phyloP scores from a whole-genome alignment of 37 sponge, comb jelly and placozoan species.

The Crambe crambe region DNA sequence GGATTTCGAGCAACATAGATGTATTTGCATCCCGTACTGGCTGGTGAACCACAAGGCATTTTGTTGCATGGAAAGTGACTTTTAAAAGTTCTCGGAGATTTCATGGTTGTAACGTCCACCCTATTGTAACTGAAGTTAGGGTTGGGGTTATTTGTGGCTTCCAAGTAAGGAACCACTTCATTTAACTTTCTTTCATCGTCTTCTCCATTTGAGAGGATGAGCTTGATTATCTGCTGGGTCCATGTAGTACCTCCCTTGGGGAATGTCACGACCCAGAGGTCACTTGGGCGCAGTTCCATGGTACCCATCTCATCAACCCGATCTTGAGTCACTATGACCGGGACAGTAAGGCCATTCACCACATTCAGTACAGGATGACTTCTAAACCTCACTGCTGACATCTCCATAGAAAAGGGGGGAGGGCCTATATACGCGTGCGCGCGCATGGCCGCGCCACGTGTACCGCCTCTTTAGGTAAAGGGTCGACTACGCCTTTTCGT shows the following conservation, averaged over 20 bases:
- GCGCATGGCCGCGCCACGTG: too few relatives aligned
- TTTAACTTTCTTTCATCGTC: background rate
- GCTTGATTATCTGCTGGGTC: conserved; percentile 34
- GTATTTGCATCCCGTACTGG: conserved; percentile 55
- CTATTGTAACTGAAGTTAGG: background rate
- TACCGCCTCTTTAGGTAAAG: too few relatives aligned
- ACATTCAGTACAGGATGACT: too few relatives aligned
- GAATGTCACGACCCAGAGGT: conserved; percentile 22
- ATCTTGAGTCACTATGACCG: too few relatives aligned
- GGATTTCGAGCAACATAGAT: conserved; percentile 72
- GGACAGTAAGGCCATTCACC: too few relatives aligned
- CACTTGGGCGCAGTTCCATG: conserved; percentile 12
- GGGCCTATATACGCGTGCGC: too few relatives aligned
- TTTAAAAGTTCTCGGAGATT: conserved; percentile 59
- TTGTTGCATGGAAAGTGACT: conserved; percentile 59
- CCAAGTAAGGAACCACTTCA: conserved; percentile 19
- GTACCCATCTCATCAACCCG: background rate
- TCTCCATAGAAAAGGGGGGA: too few relatives aligned
- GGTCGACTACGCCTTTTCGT: too few relatives aligned
- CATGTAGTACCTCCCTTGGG: conserved; percentile 45
- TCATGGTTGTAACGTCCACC: background rate
- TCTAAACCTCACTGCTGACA: too few relatives aligned
- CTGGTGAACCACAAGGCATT: conserved; percentile 51
- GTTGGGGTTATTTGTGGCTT: background rate
- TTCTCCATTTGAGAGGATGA: conserved; percentile 7